These are phyloP conservation scores for Aleiodes leptofemur DNA, from an alignment of 2,888 invertebrate genomes.

Conservation along the genomic window DNA sequence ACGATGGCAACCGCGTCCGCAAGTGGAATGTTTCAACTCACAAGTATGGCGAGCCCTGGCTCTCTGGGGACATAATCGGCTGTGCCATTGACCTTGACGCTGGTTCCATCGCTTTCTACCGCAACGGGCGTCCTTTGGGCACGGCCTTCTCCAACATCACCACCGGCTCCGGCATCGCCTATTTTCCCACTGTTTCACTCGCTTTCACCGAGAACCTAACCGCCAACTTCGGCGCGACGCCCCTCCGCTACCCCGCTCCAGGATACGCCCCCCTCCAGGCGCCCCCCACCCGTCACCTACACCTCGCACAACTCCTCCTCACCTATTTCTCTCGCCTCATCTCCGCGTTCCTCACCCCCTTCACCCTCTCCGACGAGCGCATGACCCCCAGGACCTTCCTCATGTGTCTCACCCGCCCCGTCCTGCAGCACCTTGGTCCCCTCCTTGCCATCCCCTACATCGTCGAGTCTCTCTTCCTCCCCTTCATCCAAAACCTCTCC, in stretches of 20 bases:
- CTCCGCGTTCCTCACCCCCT: conserved; percentile 50
- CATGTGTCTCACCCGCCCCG: conserved; percentile 66
- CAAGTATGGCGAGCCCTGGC: conserved; percentile 87
- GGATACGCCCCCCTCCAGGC: conserved; percentile 83
- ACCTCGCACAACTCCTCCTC: conserved; percentile 75
- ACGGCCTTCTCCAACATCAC: conserved; percentile 83
- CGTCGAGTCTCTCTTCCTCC: conserved; percentile 82
- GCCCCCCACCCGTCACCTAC: conserved; percentile 61
- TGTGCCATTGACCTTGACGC: conserved; percentile 84
- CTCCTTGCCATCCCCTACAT: conserved; percentile 82
- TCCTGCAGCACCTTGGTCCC: conserved; percentile 80
- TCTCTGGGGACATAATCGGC: conserved; percentile 89
- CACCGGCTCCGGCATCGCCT: conserved; percentile 85
- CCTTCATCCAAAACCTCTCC: conserved; percentile 73
- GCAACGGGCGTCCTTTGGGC: conserved; percentile 87
- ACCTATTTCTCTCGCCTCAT: conserved; percentile 76
- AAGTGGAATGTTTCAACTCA: conserved; percentile 85
- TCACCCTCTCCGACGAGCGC: conserved; percentile 42
- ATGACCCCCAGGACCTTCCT: conserved; percentile 67
- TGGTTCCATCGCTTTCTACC: conserved; percentile 82
- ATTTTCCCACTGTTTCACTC: conserved; percentile 88
- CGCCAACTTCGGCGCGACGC: conserved; percentile 87
- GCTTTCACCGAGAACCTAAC: conserved; percentile 86
- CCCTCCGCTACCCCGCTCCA: conserved; percentile 81
- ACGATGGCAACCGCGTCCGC: conserved; percentile 83